Evolutionary conservation across 2,888 invertebrate genomes (phyloP).

Genomic region (Amorpha juglandis): DNA sequence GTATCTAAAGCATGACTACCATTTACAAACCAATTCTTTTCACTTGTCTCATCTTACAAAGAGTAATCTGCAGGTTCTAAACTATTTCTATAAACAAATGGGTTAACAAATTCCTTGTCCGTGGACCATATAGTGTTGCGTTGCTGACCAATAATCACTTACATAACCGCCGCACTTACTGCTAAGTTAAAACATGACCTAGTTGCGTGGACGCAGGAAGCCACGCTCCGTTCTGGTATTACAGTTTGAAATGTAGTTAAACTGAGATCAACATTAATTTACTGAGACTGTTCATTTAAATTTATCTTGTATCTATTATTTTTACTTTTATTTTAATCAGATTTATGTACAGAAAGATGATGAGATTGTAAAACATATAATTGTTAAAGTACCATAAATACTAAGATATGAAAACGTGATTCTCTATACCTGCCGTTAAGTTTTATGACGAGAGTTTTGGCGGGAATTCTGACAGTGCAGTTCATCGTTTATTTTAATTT

Average conservation of each 20-base stretch:
- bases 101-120: not conserved
- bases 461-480: too few species aligned
- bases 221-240: conserved; percentile 58
- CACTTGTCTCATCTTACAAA: not conserved
- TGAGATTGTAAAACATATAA: too few species aligned
- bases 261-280: conserved; percentile 65
- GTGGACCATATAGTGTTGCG: conserved; percentile 38
- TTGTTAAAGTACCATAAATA: too few species aligned
- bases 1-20: too few species aligned
- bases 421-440: too few species aligned
- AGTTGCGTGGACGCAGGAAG: conserved; percentile 71
- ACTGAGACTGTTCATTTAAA: conserved; percentile 41
- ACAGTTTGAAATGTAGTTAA: conserved; percentile 74
- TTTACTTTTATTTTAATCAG: not conserved
- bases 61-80: not conserved
- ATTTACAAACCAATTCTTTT: not conserved
- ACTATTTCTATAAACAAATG: not conserved
- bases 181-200: conserved; percentile 63
- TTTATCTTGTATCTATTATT: not conserved
- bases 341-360: too few species aligned
- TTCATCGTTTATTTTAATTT: too few species aligned
- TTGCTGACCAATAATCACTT: conserved; percentile 62
- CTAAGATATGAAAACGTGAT: too few species aligned
- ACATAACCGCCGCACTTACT: conserved; percentile 51
- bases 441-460: too few species aligned